Conservation (phyloP, 2,113 vertebrate genomes). For the Thinocorus orbignyianus region DNA sequence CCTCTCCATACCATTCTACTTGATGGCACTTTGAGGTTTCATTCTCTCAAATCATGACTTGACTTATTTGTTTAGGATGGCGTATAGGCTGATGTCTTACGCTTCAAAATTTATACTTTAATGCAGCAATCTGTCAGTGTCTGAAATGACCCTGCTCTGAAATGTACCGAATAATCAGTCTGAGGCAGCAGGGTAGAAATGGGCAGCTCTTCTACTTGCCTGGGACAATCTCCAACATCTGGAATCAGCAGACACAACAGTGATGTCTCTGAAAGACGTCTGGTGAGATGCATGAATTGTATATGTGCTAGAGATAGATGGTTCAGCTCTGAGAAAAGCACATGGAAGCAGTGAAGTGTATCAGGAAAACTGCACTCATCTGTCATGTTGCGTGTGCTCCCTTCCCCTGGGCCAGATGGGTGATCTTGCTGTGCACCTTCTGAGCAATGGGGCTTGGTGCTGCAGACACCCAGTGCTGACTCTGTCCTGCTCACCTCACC, state of each 20-base stretch:
- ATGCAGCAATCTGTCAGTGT: neutral
- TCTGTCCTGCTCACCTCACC: neutral
- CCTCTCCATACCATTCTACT: neutral
- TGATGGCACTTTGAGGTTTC: neutral
- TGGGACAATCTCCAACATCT: neutral
- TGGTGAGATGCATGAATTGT: neutral
- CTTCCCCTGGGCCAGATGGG: neutral
- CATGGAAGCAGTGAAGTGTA: neutral
- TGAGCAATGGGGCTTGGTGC: neutral
- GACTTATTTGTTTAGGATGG: neutral
- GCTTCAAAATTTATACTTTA: neutral
- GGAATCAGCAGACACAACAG: neutral
- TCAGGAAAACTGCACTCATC: neutral
- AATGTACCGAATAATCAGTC: neutral
- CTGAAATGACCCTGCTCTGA: neutral
- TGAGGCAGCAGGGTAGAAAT: neutral
- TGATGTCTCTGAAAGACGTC: neutral
- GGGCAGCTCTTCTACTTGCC: neutral
- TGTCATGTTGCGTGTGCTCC: neutral
- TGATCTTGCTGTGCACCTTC: neutral
- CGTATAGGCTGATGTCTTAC: neutral
- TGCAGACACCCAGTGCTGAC: neutral
- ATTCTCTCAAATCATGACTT: neutral
- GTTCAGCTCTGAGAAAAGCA: neutral
- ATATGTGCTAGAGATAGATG: neutral